These are phyloP conservation scores for Thunnus thynnus DNA, from an alignment of 2,113 vertebrate species.

Conservation along the genomic window DNA sequence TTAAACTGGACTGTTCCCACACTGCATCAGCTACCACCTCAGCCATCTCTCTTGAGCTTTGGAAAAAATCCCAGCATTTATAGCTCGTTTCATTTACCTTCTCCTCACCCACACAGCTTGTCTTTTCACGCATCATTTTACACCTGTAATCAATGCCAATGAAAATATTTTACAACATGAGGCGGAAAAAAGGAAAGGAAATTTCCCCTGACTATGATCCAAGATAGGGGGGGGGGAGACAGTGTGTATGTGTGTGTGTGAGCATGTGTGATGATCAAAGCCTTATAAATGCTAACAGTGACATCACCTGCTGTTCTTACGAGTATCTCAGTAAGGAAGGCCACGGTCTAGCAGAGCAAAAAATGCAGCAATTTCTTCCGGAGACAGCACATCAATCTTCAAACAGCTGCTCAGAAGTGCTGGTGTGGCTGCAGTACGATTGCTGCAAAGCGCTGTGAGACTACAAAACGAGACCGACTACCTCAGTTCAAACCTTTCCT, in stretches of 20 bases:
- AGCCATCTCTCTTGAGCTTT: neutral
- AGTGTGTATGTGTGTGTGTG: neutral
- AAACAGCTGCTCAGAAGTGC: slow-evolving; percentile 57
- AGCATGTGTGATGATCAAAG: slow-evolving; percentile 31
- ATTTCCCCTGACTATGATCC: slow-evolving; percentile 7
- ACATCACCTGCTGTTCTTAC: slow-evolving; percentile 59
- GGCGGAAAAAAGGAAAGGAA: neutral
- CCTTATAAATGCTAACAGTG: slow-evolving; percentile 46
- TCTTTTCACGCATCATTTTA: slow-evolving; percentile 26
- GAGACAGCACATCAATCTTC: slow-evolving; percentile 55
- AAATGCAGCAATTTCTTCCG: slow-evolving; percentile 64
- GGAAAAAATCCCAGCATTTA: slow-evolving; percentile 27
- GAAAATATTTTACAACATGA: slow-evolving; percentile 25
- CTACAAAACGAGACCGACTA: slow-evolving; percentile 12
- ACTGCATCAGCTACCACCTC: slow-evolving; percentile 20
- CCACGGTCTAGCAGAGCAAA: slow-evolving; percentile 61
- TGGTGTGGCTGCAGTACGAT: neutral
- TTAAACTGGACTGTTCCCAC: neutral
- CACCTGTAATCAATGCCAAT: slow-evolving; percentile 38
- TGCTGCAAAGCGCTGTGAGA: slow-evolving; percentile 31
- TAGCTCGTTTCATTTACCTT: slow-evolving; percentile 27
- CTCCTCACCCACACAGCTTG: slow-evolving; percentile 24
- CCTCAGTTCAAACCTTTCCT: slow-evolving; percentile 34
- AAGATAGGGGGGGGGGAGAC: neutral
- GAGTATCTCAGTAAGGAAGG: slow-evolving; percentile 27